Conservation (phyloP, 2,113 vertebrate species). For the Alaudala cheleensis region DNA sequence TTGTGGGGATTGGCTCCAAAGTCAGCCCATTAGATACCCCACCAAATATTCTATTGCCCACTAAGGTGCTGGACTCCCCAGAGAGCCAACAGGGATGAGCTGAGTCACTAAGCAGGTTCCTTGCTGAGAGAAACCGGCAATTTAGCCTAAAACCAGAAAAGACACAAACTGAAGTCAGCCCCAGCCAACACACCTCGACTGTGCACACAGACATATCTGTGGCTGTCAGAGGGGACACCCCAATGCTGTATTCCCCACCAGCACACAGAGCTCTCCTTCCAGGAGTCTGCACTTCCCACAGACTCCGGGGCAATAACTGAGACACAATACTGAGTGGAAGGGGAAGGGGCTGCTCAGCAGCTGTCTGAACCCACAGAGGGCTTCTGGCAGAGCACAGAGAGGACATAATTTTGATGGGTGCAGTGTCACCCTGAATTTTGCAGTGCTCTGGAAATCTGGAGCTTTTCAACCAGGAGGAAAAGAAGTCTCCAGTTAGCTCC, state of each 20-base stretch:
- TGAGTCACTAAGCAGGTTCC: not conserved
- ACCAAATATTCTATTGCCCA: not conserved
- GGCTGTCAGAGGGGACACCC: not conserved
- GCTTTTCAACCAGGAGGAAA: not conserved
- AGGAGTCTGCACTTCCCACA: not conserved
- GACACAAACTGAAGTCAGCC: not conserved
- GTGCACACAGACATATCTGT: not conserved
- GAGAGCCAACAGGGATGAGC: not conserved
- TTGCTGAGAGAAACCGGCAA: not conserved
- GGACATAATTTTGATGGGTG: not conserved
- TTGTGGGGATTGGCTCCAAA: not conserved
- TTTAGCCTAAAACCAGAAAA: not conserved
- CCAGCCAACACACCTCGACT: not conserved
- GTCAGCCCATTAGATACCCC: not conserved
- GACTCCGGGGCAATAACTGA: rapidly evolving
- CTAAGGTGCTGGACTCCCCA: not conserved
- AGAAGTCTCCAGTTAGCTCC: not conserved
- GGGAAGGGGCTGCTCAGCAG: not conserved
- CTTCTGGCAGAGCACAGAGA: not conserved
- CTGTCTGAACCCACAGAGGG: not conserved
- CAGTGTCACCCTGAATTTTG: no score
- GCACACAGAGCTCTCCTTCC: not conserved
- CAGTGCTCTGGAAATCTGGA: not conserved
- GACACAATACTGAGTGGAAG: not conserved
- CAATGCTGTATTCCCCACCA: not conserved